Conservation (phyloP, 2,797 vertebrate species). For the Sparus aurata region DNA sequence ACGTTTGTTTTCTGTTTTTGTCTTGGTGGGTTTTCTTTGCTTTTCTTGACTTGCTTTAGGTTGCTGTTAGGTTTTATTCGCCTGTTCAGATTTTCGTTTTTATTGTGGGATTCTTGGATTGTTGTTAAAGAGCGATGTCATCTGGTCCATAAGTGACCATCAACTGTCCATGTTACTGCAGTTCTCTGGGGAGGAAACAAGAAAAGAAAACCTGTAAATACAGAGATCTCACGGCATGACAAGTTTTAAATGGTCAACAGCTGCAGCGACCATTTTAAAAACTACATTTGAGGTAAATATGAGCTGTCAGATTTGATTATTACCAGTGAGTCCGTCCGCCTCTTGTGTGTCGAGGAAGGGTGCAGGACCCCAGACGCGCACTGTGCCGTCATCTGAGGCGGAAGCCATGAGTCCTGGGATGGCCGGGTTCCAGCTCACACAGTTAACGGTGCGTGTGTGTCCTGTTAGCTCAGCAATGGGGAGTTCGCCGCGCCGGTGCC, state of each 20-base stretch:
- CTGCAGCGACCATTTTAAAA: not conserved
- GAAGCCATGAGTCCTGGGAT: constrained; percentile 98
- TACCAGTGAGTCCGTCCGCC: constrained; percentile 91
- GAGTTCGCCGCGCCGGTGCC: constrained; percentile 98
- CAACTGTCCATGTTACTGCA: constrained; percentile 99
- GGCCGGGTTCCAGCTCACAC: constrained; percentile 99
- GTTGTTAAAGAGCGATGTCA: constrained; percentile 85
- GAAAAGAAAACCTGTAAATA: not conserved
- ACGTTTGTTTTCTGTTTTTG: constrained; percentile 77
- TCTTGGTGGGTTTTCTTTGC: constrained; percentile 76
- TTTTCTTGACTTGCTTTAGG: constrained; percentile 73
- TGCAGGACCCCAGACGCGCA: constrained; percentile 98
- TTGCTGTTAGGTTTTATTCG: constrained; percentile 67
- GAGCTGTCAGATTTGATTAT: not conserved
- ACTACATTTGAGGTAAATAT: no score
- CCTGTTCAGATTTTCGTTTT: constrained; percentile 81
- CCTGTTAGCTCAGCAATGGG: constrained; percentile 98
- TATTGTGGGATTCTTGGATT: constrained; percentile 83
- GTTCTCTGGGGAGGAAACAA: constrained; percentile 89
- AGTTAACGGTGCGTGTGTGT: constrained; percentile 98
- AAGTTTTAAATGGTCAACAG: not conserved
- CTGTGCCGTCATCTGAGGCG: constrained; percentile 98
- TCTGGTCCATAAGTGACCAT: constrained; percentile 93
- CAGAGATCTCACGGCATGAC: not conserved
- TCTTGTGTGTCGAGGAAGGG: constrained; percentile 95